Base-by-base conservation (phyloP, 1,140 invertebrate genomes). In the Nymphalis io region DNA sequence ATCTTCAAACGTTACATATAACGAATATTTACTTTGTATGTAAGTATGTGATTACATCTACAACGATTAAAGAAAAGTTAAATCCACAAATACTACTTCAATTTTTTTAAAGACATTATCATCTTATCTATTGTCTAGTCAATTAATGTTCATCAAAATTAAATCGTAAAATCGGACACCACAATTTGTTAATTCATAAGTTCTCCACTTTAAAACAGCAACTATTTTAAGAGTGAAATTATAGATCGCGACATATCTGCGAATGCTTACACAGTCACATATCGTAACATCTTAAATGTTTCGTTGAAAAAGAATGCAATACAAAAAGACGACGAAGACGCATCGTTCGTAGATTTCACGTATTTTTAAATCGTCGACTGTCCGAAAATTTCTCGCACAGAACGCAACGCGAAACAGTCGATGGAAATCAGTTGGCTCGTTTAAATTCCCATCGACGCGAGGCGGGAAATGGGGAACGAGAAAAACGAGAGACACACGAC, bases 391-490 rank as follows among this genome's bases (percentile, higher is more conserved):
- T 71, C 61, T 66, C 69, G 61, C 73, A 70, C 70, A 62, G 68
- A 76, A 72, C 69, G 70, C 71, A 64, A 76, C 71, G 66, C 73
- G 83, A 75, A 69, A 67, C 66, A 38, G 63, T 60, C 64, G 42
- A 80, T 76, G 69, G 64, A 64, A 75, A 83, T 78, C 76, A 61
- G 77, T 75, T 61, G 21, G 68, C 74, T 85, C 80, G 82, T 88
- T 88, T 85, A 86, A 86, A 86, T 86, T 86, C 87, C 72, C 72
- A 20, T 20, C 60, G 75, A 78, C 73, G 53, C 67, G 76, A 87
- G 79, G 81, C 84, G 84, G 79, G 80, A 87, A 87, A 83, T 81
- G 80, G 72, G 69, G 61, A 39, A 58, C 74, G 78, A 83, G 84
- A 87, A 83, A 88, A 78, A 75, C 79, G 51, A 59, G 61, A 55